A percentile compares a stretch with the other conserved stretches of the same genome.
phyloP scores from a whole-genome alignment of 2,888 invertebrate genomes.

The Spialia ferax region DNA sequence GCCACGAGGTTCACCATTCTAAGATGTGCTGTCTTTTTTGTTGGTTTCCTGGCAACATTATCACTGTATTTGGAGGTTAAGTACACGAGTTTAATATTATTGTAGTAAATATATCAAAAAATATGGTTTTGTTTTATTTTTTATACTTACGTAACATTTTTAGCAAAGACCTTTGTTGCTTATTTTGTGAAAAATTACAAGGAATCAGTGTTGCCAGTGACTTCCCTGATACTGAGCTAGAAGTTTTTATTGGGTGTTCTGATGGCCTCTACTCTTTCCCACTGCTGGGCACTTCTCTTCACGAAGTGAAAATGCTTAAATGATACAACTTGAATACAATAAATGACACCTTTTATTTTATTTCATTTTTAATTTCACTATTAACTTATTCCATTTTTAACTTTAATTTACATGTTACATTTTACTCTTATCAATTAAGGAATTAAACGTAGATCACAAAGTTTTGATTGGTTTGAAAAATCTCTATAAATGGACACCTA shows the following conservation, averaged over 20 bases:
- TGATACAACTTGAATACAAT: background rate
- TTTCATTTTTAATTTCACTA: too few relatives aligned
- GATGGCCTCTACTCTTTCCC: background rate
- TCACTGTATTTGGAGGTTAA: slow-evolving; percentile 24
- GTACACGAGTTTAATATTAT: slow-evolving; percentile 28
- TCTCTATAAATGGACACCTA: background rate
- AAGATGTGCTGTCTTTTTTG: slow-evolving; percentile 28
- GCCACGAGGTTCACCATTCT: background rate
- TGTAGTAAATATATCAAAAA: slow-evolving; percentile 34
- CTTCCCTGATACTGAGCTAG: background rate
- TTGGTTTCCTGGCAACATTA: slow-evolving; percentile 30
- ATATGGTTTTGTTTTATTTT: slow-evolving; percentile 31
- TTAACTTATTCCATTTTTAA: too few relatives aligned
- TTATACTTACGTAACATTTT: background rate
- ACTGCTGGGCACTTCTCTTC: background rate
- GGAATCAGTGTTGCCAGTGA: slow-evolving; percentile 22
- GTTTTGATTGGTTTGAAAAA: background rate
- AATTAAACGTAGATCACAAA: background rate
- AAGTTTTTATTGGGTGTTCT: slow-evolving; percentile 9
- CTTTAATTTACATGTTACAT: background rate
- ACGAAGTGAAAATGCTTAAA: background rate
- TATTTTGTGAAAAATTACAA: slow-evolving; percentile 5
- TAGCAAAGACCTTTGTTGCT: background rate
- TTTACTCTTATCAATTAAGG: background rate
- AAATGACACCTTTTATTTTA: too few relatives aligned